Percentiles rank a stretch among this genome's conserved stretches.
Evolutionary conservation across 2,888 invertebrate species (phyloP).

Genomic region (Pristionchus maxplancki): DNA sequence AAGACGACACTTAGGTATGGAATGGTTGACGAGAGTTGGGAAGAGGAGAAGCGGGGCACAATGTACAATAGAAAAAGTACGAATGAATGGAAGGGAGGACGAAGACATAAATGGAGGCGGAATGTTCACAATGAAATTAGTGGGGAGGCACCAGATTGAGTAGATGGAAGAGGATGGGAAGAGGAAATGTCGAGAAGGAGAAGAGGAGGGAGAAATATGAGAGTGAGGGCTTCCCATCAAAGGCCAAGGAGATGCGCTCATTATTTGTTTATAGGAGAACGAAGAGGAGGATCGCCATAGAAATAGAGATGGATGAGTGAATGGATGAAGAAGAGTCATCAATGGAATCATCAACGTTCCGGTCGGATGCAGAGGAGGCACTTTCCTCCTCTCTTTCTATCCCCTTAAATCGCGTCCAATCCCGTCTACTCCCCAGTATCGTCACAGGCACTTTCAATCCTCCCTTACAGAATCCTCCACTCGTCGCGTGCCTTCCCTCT

Average conservation of each 20-base stretch:
- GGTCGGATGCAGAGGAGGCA: no score
- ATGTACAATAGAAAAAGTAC: neutral
- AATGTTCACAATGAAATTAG: neutral
- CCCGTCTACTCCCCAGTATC: neutral
- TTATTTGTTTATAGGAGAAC: neutral
- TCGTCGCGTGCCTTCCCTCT: neutral
- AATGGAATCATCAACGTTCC: neutral
- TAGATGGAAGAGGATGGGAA: neutral
- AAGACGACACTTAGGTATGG: neutral
- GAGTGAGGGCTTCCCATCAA: neutral
- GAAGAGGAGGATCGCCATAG: neutral
- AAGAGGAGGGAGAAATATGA: constrained; percentile 3
- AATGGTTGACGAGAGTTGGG: neutral
- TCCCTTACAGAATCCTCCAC: constrained; percentile 21
- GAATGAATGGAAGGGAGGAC: neutral
- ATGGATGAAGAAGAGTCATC: neutral
- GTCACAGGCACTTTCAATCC: neutral
- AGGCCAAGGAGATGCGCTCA: neutral
- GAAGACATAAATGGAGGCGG: neutral
- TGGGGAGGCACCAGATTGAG: constrained; percentile 5
- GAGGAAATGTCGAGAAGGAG: neutral
- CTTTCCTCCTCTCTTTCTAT: no score
- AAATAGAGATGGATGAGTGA: no score
- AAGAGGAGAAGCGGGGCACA: neutral
- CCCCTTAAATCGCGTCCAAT: neutral